These are phyloP conservation scores for Oryzias woworae DNA, from an alignment of 2,113 vertebrate genomes.

Conservation along the genomic window DNA sequence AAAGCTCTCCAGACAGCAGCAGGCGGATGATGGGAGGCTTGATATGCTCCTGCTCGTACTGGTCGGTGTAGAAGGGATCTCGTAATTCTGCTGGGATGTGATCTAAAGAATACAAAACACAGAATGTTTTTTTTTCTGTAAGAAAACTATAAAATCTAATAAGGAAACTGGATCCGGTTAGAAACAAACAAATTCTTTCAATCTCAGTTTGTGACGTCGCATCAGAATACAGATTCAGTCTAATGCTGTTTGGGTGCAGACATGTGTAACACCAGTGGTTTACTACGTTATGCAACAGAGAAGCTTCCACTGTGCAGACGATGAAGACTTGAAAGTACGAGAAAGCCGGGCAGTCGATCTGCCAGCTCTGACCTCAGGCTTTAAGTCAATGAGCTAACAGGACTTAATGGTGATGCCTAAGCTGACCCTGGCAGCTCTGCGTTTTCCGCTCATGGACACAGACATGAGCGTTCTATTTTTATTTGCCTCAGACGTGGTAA, in stretches of 20 bases:
- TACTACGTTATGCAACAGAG: constrained; percentile 37
- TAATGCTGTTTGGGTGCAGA: constrained; percentile 6
- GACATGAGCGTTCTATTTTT: constrained; percentile 54
- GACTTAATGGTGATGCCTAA: constrained; percentile 51
- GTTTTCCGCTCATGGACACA: constrained; percentile 26
- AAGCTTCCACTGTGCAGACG: constrained; percentile 11
- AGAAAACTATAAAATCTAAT: too few relatives aligned
- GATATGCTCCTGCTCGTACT: constrained; percentile 97
- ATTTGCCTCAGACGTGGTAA: constrained; percentile 40
- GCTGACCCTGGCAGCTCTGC: constrained; percentile 29
- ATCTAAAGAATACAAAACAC: constrained; percentile 70
- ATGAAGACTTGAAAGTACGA: constrained; percentile 33
- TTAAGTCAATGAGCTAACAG: constrained; percentile 41
- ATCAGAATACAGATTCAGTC: background rate
- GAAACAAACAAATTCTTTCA: too few relatives aligned
- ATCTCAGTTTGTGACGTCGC: too few relatives aligned
- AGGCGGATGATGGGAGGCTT: constrained; percentile 89
- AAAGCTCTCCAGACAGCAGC: constrained; percentile 90
- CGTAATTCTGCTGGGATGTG: constrained; percentile 89
- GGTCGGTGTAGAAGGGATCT: constrained; percentile 93
- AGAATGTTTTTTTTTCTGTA: too few relatives aligned
- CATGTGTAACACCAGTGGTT: constrained; percentile 24
- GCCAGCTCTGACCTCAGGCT: constrained; percentile 4
- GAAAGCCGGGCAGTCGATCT: background rate
- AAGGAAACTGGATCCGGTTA: too few relatives aligned